A percentile compares a stretch with the other conserved stretches of the same genome.
Conservation (phyloP, 1,140 invertebrate species). For the Penaeus chinensis region DNA sequence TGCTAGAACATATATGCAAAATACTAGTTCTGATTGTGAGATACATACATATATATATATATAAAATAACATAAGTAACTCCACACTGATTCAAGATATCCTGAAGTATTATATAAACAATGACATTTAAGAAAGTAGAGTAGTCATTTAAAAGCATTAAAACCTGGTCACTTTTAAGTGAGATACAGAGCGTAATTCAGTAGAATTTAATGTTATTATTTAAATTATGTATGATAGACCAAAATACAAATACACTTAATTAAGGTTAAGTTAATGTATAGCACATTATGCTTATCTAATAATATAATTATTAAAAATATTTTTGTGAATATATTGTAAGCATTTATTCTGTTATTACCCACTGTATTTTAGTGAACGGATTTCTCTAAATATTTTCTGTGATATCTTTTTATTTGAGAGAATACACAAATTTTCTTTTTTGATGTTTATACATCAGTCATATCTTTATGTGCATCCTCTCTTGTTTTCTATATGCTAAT, state of each 20-base stretch:
- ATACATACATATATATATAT: too few species aligned
- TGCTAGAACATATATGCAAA: too few species aligned
- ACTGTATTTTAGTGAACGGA: slow-evolving; percentile 13
- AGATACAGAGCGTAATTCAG: neutral
- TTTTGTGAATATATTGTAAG: slow-evolving; percentile 29
- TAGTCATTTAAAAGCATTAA: slow-evolving; percentile 20
- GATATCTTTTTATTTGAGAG: slow-evolving; percentile 29
- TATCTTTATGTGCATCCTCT: too few species aligned
- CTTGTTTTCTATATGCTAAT: too few species aligned
- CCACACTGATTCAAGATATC: slow-evolving; percentile 2
- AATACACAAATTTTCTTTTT: neutral
- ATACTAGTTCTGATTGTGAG: too few species aligned
- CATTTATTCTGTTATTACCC: slow-evolving; percentile 6
- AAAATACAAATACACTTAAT: slow-evolving; percentile 54
- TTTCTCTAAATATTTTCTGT: slow-evolving; percentile 48
- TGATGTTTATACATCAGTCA: too few species aligned
- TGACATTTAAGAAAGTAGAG: slow-evolving; percentile 6
- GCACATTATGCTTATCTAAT: slow-evolving; percentile 39
- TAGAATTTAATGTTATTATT: slow-evolving; percentile 38
- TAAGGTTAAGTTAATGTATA: slow-evolving; percentile 51
- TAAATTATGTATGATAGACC: slow-evolving; percentile 39
- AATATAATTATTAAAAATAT: slow-evolving; percentile 39
- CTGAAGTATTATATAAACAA: slow-evolving; percentile 24
- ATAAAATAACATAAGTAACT: neutral
- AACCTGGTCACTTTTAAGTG: neutral